phyloP scores from a whole-genome alignment of 2,797 vertebrate genomes.

The Rhinella marina region DNA sequence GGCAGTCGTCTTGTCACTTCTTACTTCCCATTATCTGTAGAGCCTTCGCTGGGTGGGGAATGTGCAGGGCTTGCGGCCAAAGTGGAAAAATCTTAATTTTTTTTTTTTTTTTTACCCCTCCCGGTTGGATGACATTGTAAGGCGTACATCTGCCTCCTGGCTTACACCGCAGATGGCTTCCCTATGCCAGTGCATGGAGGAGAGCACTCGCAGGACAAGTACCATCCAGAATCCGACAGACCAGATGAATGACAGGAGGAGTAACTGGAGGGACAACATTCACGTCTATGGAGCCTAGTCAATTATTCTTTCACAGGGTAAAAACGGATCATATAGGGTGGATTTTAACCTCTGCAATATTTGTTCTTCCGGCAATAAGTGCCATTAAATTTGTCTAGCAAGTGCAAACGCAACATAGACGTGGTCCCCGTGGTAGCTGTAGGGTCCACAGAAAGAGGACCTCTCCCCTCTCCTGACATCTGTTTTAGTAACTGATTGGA shows the following conservation, averaged over 20 bases:
- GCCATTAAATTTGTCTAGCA: too few species aligned
- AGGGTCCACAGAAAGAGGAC: too few species aligned
- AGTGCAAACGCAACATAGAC: background rate
- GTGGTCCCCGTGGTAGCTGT: too few species aligned
- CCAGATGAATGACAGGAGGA: background rate
- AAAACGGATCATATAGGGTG: too few species aligned
- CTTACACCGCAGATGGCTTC: background rate
- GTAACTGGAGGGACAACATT: background rate
- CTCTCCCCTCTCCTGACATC: too few species aligned
- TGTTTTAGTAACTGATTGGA: too few species aligned
- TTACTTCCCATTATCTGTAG: background rate
- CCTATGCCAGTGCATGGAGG: background rate
- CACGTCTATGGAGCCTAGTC: background rate
- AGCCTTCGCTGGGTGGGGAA: conserved; percentile 2
- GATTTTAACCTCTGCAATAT: too few species aligned
- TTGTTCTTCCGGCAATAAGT: too few species aligned
- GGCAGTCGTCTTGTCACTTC: background rate
- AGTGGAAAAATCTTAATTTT: background rate
- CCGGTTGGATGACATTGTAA: background rate
- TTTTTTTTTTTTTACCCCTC: background rate
- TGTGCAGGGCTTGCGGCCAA: background rate
- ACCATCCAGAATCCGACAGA: background rate
- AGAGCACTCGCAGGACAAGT: background rate
- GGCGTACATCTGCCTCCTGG: background rate
- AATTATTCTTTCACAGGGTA: background rate